These are phyloP conservation scores for Poicephalus meyeri DNA, from an alignment of 2,113 vertebrate species.

Conservation along the genomic window DNA sequence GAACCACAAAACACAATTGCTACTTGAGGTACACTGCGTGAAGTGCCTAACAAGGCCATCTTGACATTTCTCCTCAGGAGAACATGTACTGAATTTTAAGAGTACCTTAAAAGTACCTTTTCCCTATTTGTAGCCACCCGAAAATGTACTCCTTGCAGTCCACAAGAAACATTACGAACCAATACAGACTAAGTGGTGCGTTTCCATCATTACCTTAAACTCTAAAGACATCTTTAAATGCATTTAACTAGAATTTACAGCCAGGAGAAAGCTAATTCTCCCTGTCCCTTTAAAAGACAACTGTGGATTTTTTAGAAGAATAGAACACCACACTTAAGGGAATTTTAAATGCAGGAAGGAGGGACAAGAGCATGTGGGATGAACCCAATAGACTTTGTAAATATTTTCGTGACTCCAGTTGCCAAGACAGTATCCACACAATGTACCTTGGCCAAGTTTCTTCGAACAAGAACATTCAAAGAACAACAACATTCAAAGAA, in stretches of 20 bases:
- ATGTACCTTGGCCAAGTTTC: not conserved
- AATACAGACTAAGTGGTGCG: not conserved
- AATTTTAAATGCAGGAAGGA: constrained; percentile 44
- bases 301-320: not conserved
- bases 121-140: not conserved
- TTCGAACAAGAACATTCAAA: not conserved
- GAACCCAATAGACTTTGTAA: not conserved
- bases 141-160: not conserved
- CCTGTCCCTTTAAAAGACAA: not conserved
- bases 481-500: not conserved
- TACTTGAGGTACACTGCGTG: fast-evolving
- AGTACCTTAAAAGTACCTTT: not conserved
- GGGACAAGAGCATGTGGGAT: not conserved
- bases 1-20: not conserved
- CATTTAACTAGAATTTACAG: not conserved
- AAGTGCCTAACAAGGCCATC: not conserved
- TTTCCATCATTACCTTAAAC: not conserved
- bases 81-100: not conserved
- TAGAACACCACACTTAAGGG: not conserved
- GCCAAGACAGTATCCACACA: constrained; percentile 13
- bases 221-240: not conserved
- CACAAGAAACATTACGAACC: not conserved
- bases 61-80: not conserved
- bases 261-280: not conserved
- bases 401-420: constrained; percentile 1